Percentiles rank a stretch among this genome's conserved stretches.
Evolutionary conservation across 2,797 vertebrate species (phyloP).

Genomic region (Pipistrellus kuhlii): DNA sequence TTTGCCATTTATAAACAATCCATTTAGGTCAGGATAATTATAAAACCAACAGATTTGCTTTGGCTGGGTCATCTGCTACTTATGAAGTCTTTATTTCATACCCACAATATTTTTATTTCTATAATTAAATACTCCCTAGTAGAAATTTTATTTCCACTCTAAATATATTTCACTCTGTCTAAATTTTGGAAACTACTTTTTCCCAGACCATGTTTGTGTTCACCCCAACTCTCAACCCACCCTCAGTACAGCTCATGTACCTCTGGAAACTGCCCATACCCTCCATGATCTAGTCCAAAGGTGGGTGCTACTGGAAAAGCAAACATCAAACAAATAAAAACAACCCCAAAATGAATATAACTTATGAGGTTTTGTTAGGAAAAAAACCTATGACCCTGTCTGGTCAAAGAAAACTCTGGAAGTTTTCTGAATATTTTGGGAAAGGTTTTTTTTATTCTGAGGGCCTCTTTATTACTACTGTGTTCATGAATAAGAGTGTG

Average conservation of each 20-base stretch:
- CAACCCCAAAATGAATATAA: background rate
- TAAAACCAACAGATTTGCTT: background rate
- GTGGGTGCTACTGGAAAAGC: background rate
- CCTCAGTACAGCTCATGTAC: fast-evolving
- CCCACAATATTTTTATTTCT: background rate
- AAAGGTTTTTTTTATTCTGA: background rate
- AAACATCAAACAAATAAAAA: background rate
- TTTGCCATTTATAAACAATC: background rate
- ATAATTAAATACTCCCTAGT: background rate
- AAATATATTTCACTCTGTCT: background rate
- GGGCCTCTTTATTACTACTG: fast-evolving
- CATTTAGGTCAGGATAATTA: background rate
- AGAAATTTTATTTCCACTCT: background rate
- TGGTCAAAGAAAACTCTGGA: background rate
- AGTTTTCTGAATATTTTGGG: background rate
- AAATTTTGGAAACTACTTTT: background rate
- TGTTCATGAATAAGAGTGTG: background rate
- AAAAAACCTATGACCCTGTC: background rate
- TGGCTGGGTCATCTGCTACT: background rate
- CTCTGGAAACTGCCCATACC: background rate
- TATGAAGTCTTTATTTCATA: background rate
- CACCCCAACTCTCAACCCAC: fast-evolving
- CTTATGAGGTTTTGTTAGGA: background rate
- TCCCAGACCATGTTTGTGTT: background rate
- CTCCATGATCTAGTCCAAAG: background rate